Evolutionary conservation across 2,888 invertebrate species (phyloP), one percentile per base, ranked within the genome.

Genomic region (Bombylius major): DNA sequence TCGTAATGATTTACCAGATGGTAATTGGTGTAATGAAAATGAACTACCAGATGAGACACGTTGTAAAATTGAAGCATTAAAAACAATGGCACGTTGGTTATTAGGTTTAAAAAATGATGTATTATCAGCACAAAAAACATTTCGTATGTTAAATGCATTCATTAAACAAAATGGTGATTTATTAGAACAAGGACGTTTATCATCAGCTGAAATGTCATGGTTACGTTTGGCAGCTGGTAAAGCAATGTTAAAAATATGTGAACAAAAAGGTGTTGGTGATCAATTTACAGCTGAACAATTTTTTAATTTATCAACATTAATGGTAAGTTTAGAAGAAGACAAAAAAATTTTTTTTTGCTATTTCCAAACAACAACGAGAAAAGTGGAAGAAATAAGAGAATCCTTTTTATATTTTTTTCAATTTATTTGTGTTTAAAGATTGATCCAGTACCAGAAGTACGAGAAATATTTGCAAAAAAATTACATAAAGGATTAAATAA

Each of bases 61-160:
- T 46, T 91, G 91, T 76, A 94, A 95, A 77, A 82, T 96, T 58
- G 94, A 95, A 73, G 96, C 91, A 0, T 81, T 97, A 66, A 98
- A 98, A 75, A 87, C 95, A 60, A 93, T 98, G 87, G 95, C 95
- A 0, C 83, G 97, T 50, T 97, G 97, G 96, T 76, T 97, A 47
- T 77, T 95, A 45, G 97, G 97, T 0, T 76, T 96, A 54, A 93
- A 92, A 74, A 84, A 84, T 58, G 92, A 93, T 67, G 86, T 86
- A 59, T 79, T 89, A 23, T 89, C 92, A 0, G 93, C 92, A 0
- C 89, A 90, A 75, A 93, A 93, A 73, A 96, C 96, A 4, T 90
- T 97, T 75, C 81, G 95, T 58, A 92, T 98, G 87, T 76, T 97
- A 45, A 89, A 89, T 67, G 94, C 95, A 3, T 93, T 97, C 68